phyloP scores from a whole-genome alignment of 2,888 invertebrate genomes.

The Ptilodon capucinus region DNA sequence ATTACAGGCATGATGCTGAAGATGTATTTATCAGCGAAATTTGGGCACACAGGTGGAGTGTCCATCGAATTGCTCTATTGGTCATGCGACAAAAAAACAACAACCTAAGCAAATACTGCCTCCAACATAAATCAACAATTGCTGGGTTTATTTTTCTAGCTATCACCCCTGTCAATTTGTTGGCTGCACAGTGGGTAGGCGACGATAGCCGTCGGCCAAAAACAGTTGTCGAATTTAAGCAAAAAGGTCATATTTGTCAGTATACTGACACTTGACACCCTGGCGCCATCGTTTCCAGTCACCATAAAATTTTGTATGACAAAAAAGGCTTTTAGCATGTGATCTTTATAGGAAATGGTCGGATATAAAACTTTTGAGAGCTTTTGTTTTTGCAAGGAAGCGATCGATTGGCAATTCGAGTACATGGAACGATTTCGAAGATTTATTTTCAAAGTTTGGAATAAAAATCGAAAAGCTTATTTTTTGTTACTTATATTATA shows the following conservation, averaged over 20 bases:
- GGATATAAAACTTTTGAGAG: conserved; percentile 28
- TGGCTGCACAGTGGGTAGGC: conserved; percentile 20
- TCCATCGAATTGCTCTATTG: no score
- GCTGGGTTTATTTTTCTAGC: conserved; percentile 1
- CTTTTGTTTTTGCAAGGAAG: conserved; percentile 15
- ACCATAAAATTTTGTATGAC: conserved; percentile 33
- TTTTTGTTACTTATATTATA: no score
- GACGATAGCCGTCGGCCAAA: conserved; percentile 18
- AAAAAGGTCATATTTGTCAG: conserved; percentile 27
- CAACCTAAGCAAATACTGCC: not conserved
- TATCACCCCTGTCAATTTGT: not conserved
- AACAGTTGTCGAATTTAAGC: conserved; percentile 11
- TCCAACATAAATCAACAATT: not conserved
- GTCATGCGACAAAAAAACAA: not conserved
- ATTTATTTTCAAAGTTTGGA: not conserved
- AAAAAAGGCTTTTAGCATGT: conserved; percentile 32
- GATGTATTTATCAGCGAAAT: no score
- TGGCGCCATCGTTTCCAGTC: conserved; percentile 32
- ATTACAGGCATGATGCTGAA: no score
- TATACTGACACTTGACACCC: conserved; percentile 32
- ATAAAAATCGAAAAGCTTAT: not conserved
- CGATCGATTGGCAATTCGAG: conserved; percentile 9
- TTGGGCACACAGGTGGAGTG: no score
- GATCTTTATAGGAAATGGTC: conserved; percentile 23
- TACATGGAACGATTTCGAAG: not conserved